Percentiles rank a stretch among this genome's conserved stretches.
Conservation (phyloP, 2,888 invertebrate species). For the Cataglyphis rosenhaueri region DNA sequence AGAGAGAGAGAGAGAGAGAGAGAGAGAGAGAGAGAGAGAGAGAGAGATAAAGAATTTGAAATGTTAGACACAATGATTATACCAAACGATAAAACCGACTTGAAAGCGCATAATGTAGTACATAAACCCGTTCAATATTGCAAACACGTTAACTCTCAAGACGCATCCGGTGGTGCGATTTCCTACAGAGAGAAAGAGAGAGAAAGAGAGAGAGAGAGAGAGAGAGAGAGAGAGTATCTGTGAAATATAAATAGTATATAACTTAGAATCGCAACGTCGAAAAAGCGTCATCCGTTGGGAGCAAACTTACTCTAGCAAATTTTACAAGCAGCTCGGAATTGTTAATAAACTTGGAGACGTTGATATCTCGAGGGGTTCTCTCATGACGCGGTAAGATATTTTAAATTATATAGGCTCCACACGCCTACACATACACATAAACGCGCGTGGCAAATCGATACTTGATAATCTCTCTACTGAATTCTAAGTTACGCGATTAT, state of each 20-base stretch:
- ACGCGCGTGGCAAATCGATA: not conserved
- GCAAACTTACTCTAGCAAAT: conserved; percentile 50
- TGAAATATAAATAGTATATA: conserved; percentile 66
- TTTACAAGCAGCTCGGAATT: conserved; percentile 51
- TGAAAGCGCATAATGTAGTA: conserved; percentile 46
- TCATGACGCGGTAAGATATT: conserved; percentile 29
- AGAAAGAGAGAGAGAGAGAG: not conserved
- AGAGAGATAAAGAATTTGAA: not conserved
- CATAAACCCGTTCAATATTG: conserved; percentile 41
- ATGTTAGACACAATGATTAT: conserved; percentile 57
- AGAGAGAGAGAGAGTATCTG: conserved; percentile 16
- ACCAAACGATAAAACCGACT: conserved; percentile 27
- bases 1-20: conserved; percentile 15
- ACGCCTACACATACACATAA: not conserved
- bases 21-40: not conserved
- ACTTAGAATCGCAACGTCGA: conserved; percentile 43
- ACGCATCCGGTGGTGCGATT: conserved; percentile 26
- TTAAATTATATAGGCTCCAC: conserved; percentile 43
- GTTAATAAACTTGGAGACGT: conserved; percentile 54
- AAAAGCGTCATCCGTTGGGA: conserved; percentile 46
- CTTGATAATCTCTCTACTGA: not conserved
- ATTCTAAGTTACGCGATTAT: not conserved
- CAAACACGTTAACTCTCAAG: conserved; percentile 45
- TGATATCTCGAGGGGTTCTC: conserved; percentile 39
- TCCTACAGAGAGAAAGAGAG: conserved; percentile 3